These are phyloP conservation scores for Platorchestia sp. DNA, from an alignment of 1,140 invertebrate genomes.

Conservation along the genomic window DNA sequence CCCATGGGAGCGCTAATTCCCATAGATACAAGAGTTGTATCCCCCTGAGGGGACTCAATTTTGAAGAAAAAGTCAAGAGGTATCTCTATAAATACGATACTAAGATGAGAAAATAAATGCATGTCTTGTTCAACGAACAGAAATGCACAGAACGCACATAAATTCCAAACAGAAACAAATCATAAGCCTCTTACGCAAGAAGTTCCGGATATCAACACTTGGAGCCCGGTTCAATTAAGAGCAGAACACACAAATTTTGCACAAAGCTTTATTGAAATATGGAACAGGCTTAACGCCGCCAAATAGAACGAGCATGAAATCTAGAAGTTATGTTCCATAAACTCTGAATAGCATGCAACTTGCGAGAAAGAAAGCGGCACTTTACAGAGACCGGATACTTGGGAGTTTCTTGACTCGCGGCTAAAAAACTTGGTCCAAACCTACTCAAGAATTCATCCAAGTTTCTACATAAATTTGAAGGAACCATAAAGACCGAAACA, in stretches of 20 bases:
- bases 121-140: neutral
- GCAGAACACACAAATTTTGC: neutral
- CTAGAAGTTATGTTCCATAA: neutral
- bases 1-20: too few species aligned
- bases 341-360: neutral
- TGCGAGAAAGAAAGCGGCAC: constrained; percentile 5
- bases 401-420: neutral
- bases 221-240: neutral
- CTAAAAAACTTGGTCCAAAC: neutral
- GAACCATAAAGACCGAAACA: neutral
- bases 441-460: neutral
- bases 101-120: too few species aligned
- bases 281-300: neutral
- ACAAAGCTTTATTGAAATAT: neutral
- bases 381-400: constrained; percentile 19
- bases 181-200: neutral
- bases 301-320: neutral
- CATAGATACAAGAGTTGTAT: too few species aligned
- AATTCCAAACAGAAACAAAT: too few species aligned
- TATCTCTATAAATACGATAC: too few species aligned
- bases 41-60: too few species aligned
- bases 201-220: neutral
- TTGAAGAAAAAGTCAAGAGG: too few species aligned
- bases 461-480: neutral
- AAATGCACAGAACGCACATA: neutral